A percentile compares a stretch with the other conserved stretches of the same genome.
Conservation (phyloP, 2,888 invertebrate genomes). For the Xylocampa areola region DNA sequence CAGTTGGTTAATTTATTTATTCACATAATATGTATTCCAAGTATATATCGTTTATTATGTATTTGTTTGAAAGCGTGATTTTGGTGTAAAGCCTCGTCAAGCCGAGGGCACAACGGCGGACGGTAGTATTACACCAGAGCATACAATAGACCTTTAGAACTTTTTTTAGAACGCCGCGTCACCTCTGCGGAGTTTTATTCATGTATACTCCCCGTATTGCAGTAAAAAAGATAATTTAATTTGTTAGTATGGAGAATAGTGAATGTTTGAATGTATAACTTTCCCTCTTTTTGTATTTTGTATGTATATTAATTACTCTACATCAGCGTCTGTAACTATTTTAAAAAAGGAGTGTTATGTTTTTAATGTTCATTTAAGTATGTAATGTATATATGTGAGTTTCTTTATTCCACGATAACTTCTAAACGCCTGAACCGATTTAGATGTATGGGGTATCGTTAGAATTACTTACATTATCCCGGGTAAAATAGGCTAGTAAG, state of each 20-base stretch:
- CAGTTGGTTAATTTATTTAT: too few relatives aligned
- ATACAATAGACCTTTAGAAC: constrained; percentile 30
- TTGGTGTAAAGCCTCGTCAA: constrained; percentile 22
- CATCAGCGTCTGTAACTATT: too few relatives aligned
- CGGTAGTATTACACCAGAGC: constrained; percentile 25
- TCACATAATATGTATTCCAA: too few relatives aligned
- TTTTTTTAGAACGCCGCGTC: constrained; percentile 38
- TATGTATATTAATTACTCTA: neutral
- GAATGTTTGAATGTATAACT: neutral
- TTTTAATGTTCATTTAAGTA: too few relatives aligned
- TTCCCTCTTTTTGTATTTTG: neutral
- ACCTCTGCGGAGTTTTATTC: constrained; percentile 28
- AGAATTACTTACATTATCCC: too few relatives aligned
- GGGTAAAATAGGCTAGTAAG: too few relatives aligned
- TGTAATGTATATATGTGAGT: too few relatives aligned
- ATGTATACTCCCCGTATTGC: constrained; percentile 19
- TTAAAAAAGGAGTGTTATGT: too few relatives aligned
- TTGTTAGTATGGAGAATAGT: constrained; percentile 19
- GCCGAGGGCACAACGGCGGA: constrained; percentile 17
- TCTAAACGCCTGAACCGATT: too few relatives aligned
- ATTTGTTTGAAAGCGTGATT: constrained; percentile 10
- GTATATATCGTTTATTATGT: constrained; percentile 2
- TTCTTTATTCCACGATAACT: too few relatives aligned
- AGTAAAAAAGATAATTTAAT: constrained; percentile 49
- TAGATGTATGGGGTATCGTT: too few relatives aligned